phyloP scores from a whole-genome alignment of 2,888 invertebrate species.

The Eucera pruinosa region DNA sequence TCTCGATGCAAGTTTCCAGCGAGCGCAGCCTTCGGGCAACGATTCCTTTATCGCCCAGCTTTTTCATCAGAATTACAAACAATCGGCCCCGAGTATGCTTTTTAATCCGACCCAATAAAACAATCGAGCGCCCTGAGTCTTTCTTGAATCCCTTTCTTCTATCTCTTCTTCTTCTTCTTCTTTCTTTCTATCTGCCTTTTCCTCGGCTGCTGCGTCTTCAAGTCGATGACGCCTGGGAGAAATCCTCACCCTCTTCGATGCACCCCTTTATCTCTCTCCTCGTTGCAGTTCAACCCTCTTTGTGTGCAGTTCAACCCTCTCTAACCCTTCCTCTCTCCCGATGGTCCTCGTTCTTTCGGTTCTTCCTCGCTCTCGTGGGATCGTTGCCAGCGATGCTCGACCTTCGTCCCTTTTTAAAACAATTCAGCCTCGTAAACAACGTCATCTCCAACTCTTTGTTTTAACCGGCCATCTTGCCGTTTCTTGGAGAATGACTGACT shows the following conservation, averaged over 20 bases:
- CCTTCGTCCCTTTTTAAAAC: conserved; percentile 74
- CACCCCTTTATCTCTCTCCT: conserved; percentile 33
- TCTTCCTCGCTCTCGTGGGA: conserved; percentile 41
- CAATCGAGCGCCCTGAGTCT: conserved; percentile 44
- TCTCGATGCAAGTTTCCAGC: conserved; percentile 41
- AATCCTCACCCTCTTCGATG: conserved; percentile 43
- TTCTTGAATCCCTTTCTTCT: neutral
- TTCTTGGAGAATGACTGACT: conserved; percentile 39
- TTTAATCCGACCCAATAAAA: conserved; percentile 70
- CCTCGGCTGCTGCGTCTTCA: conserved; percentile 35
- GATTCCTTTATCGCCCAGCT: conserved; percentile 43
- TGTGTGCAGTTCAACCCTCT: conserved; percentile 27
- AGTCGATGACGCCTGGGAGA: conserved; percentile 40
- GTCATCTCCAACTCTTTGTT: conserved; percentile 77
- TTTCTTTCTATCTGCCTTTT: neutral
- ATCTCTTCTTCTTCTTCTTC: too few species aligned
- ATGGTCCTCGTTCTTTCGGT: conserved; percentile 16
- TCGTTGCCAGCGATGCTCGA: conserved; percentile 54
- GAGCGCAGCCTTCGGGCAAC: conserved; percentile 15
- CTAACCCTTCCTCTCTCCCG: neutral
- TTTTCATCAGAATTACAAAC: conserved; percentile 70
- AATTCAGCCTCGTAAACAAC: conserved; percentile 78
- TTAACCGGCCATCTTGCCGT: conserved; percentile 67
- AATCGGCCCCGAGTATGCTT: conserved; percentile 65
- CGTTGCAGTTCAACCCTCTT: conserved; percentile 43